Base-by-base conservation (phyloP, 2,888 invertebrate genomes). In the Lepas anatifera region DNA sequence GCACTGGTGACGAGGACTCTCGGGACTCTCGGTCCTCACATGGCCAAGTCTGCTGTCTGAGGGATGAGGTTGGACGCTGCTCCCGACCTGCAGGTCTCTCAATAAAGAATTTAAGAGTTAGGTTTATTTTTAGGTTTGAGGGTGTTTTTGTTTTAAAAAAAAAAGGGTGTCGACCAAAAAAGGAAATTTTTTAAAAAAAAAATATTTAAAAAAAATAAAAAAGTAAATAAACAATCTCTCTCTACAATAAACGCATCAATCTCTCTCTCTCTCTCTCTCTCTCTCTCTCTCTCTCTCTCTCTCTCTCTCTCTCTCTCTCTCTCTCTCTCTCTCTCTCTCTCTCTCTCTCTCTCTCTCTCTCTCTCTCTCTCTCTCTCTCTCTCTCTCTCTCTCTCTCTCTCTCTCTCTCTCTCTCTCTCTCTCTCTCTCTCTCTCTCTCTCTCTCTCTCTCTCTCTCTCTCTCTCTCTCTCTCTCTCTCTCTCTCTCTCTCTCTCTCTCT, bases 61-160 rank as follows among this genome's bases (percentile, higher is more conserved):
- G 95, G 77, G 77, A 76, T 81, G 92, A 92, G 80, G 87, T 88
- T 74, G 89, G 90, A 75, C 85, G 93, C 75, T 97, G 96, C 81
- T 85, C 87, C 74, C 87, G 93, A 78, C 86, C 89, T 70, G 95
- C 94, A 75, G 93, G 94, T 92, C 94, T 64, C 97, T 95, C 82
- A 95, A 93, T 81, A 96, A 97, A 81, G 87, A 95, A 75, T 94
- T 97, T 77, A 95, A 96, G 81, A 96, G 77, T 86, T 97, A 52
- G 93, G 93, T 79, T 86, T 97, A 58, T 89, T 87, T 79, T 87
- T 92, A 76, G 95, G 96, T 82, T 87, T 84, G 75, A 84, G 85
- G 78, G 90, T 89, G 81, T 81, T 84, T 81, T 29, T 68, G 72
- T n/a, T n/a, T n/a, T n/a, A n/a, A n/a, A n/a, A n/a, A n/a, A n/a